Conservation (phyloP, 37 sponge, comb jelly and placozoan species). For the Cliona cf. orientalis region DNA sequence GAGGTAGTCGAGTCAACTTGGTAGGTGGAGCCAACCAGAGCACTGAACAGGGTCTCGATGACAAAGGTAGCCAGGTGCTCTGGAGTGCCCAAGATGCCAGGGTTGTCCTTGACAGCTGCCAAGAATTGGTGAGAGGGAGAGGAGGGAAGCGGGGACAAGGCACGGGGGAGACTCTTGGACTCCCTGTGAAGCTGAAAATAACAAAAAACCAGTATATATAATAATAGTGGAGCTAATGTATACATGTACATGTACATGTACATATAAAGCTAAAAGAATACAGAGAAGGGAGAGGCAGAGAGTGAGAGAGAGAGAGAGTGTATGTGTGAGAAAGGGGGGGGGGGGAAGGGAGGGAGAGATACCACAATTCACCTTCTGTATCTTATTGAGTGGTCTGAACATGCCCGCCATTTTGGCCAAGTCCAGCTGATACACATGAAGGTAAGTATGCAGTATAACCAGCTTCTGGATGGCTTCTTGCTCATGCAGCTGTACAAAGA, state of each 20-base stretch:
- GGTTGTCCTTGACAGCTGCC: slow-evolving; percentile 17
- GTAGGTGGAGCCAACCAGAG: slow-evolving; percentile 44
- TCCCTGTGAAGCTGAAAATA: too few relatives aligned
- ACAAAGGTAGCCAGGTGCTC: slow-evolving; percentile 46
- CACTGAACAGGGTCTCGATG: slow-evolving; percentile 45
- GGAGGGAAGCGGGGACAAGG: neutral
- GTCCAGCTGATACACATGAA: slow-evolving; percentile 53
- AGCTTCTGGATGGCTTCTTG: neutral
- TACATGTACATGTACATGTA: too few relatives aligned
- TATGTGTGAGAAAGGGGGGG: too few relatives aligned
- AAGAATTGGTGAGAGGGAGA: slow-evolving; percentile 18
- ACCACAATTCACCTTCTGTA: slow-evolving; percentile 20
- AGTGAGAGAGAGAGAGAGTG: too few relatives aligned
- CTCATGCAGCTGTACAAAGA: slow-evolving; percentile 35
- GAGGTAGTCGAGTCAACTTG: neutral
- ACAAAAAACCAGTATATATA: too few relatives aligned
- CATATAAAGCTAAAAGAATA: too few relatives aligned
- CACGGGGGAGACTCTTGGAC: too few relatives aligned
- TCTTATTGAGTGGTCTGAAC: slow-evolving; percentile 61
- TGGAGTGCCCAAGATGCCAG: slow-evolving; percentile 33
- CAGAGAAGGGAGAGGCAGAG: too few relatives aligned
- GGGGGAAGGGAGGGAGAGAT: too few relatives aligned
- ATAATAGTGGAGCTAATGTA: too few relatives aligned
- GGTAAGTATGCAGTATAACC: slow-evolving; percentile 45
- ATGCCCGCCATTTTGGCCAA: slow-evolving; percentile 59